A percentile compares a stretch with the other conserved stretches of the same genome.
Evolutionary conservation across 2,113 vertebrate genomes (phyloP).

Genomic region (Ctenomys sociabilis): DNA sequence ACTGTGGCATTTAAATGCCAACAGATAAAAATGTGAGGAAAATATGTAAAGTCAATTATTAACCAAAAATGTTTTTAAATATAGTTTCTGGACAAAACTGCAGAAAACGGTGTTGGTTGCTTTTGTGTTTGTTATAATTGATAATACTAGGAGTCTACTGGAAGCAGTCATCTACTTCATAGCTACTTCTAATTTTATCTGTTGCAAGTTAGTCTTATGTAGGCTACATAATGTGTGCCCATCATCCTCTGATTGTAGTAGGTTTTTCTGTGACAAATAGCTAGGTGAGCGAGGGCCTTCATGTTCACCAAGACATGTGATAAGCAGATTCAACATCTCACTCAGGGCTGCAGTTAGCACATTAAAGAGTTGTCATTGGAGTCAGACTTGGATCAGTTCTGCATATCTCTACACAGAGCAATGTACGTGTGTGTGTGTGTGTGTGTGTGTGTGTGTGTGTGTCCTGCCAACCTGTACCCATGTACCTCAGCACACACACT

Average conservation of each 20-base stretch:
- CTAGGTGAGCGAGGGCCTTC: not conserved
- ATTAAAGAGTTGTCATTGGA: not conserved
- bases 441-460: not conserved
- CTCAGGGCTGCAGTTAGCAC: not conserved
- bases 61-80: constrained; percentile 48
- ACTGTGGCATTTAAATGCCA: constrained; percentile 10
- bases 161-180: not conserved
- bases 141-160: not conserved
- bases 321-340: not conserved
- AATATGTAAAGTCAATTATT: not conserved
- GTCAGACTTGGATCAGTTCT: not conserved
- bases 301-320: not conserved
- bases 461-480: not conserved
- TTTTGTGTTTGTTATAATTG: not conserved
- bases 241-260: not conserved
- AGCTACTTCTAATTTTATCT: not conserved
- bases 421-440: not conserved
- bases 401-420: not conserved
- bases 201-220: not conserved
- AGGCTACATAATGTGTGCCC: not conserved
- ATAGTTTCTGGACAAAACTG: not conserved
- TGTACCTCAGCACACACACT: not conserved
- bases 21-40: not conserved
- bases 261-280: not conserved
- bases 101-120: not conserved